These are phyloP conservation scores for Torymus tubicola DNA, from an alignment of 2,888 invertebrate species.

Conservation along the genomic window DNA sequence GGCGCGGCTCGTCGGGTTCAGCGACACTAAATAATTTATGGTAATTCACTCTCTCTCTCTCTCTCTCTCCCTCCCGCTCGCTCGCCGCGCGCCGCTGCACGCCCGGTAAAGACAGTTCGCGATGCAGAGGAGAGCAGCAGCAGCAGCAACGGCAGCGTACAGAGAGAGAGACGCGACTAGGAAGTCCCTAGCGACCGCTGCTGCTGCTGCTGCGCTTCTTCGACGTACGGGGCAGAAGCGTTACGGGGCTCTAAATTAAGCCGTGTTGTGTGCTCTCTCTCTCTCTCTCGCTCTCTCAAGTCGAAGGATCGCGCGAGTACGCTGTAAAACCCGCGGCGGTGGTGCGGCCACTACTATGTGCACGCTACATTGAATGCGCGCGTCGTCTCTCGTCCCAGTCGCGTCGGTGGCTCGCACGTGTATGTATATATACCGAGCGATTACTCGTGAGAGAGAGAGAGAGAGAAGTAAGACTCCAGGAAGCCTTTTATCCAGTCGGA, in stretches of 20 bases:
- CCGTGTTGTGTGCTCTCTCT: conserved; percentile 15
- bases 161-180: conserved; percentile 39
- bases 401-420: too few species aligned
- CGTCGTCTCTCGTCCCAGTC: too few species aligned
- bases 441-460: too few species aligned
- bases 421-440: too few species aligned
- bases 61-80: conserved; percentile 4
- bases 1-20: conserved; percentile 57
- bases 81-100: conserved; percentile 35
- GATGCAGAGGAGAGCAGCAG: conserved; percentile 10
- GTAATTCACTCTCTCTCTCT: conserved; percentile 48
- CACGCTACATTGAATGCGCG: conserved; percentile 4
- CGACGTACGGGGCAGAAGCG: conserved; percentile 31
- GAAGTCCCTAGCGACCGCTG: conserved; percentile 36
- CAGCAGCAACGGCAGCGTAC: conserved; percentile 22
- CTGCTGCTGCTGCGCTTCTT: conserved; percentile 15
- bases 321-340: neutral
- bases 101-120: conserved; percentile 50
- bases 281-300: conserved; percentile 3
- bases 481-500: too few species aligned
- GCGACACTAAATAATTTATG: conserved; percentile 59
- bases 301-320: neutral
- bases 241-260: conserved; percentile 53
- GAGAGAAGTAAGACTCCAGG: too few species aligned
- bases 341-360: neutral